phyloP scores from a whole-genome alignment of 2,113 vertebrate species.

The Pholis gunnellus region DNA sequence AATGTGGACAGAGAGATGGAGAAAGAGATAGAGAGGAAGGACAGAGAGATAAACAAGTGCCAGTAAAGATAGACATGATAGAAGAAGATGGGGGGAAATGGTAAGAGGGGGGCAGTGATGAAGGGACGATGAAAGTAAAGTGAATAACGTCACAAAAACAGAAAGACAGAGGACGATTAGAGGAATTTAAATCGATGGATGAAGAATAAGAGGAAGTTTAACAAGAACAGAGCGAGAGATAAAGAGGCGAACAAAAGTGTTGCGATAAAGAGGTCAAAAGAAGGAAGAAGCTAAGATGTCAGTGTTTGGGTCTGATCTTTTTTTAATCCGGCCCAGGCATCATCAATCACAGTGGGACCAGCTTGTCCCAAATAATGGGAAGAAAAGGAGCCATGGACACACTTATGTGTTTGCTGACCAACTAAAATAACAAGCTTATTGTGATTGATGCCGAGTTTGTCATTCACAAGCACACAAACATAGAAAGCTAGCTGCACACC shows the following conservation, averaged over 20 bases:
- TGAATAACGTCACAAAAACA: conserved; percentile 14
- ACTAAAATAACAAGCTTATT: conserved; percentile 1
- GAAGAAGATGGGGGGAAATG: background rate
- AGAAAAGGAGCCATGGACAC: conserved; percentile 1
- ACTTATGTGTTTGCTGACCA: conserved; percentile 30
- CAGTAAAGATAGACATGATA: conserved; percentile 25
- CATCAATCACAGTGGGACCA: conserved; percentile 40
- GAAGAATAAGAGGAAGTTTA: conserved; percentile 1
- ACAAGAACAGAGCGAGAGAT: conserved; percentile 21
- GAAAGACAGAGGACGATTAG: background rate
- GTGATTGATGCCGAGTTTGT: background rate
- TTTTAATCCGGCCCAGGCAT: conserved; percentile 48
- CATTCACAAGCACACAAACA: conserved; percentile 15
- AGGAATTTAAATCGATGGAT: conserved; percentile 13
- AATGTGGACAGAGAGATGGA: conserved; percentile 30
- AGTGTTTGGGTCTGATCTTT: conserved; percentile 24
- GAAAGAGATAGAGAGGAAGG: background rate
- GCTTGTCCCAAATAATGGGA: background rate
- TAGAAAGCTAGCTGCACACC: background rate
- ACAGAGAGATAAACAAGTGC: conserved; percentile 22
- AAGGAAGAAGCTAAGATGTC: conserved; percentile 24
- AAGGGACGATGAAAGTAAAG: conserved; percentile 25
- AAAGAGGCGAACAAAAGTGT: conserved; percentile 7
- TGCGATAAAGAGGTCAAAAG: conserved; percentile 19
- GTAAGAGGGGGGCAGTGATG: background rate